A percentile compares a stretch with the other conserved stretches of the same genome.
Conservation (phyloP, 2,888 invertebrate genomes). For the Nomada ferruginata region DNA sequence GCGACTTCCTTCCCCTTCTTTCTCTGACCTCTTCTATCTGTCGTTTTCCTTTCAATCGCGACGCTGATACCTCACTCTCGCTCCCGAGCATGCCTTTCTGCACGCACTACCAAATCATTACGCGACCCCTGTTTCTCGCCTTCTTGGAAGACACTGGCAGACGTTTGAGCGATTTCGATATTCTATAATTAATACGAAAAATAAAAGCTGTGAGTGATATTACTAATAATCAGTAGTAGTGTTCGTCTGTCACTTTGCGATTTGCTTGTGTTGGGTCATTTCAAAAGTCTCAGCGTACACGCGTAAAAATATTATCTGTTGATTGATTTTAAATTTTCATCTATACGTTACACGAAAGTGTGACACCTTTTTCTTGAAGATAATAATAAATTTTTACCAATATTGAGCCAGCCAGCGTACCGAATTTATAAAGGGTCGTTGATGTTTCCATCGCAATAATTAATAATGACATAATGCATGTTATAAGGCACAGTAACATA, state of each 20-base stretch:
- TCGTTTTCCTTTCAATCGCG: conserved; percentile 1
- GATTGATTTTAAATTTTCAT: no score
- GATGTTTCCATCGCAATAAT: no score
- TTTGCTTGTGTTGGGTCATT: background rate
- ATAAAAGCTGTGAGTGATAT: background rate
- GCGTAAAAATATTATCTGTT: no score
- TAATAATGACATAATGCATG: no score
- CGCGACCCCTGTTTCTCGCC: conserved; percentile 27
- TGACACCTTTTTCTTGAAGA: no score
- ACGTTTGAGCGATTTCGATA: conserved; percentile 27
- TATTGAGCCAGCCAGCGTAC: no score
- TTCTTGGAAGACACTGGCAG: conserved; percentile 23
- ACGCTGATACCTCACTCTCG: background rate
- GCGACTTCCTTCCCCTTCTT: conserved; percentile 59
- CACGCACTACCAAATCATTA: conserved; percentile 47
- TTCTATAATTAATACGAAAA: conserved; percentile 12
- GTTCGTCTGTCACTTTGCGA: background rate
- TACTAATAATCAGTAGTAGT: background rate
- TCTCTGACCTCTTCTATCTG: conserved; percentile 31
- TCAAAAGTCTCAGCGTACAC: no score
- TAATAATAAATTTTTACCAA: no score
- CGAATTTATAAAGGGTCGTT: no score
- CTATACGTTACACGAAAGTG: no score
- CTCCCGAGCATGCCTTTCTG: conserved; percentile 18
- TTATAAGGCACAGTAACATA: no score